These are phyloP conservation scores for Henricia sp. DNA, from an alignment of 53 echinoderm and acorn worm species.

Conservation along the genomic window DNA sequence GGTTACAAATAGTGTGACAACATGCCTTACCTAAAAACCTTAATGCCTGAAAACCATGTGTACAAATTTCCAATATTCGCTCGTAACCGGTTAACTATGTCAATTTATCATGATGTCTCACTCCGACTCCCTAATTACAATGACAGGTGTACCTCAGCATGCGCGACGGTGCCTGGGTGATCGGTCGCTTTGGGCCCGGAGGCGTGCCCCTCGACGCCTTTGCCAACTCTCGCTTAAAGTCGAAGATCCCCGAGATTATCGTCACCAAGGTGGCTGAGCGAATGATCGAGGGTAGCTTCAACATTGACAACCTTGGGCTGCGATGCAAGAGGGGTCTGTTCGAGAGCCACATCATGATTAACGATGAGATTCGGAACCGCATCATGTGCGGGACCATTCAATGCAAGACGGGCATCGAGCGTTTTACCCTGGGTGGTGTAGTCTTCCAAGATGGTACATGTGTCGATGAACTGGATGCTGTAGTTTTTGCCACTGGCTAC, in stretches of 20 bases:
- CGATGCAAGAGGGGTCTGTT: conserved; percentile 69
- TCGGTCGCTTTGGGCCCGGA: conserved; percentile 64
- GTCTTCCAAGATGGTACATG: conserved; percentile 84
- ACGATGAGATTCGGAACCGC: conserved; percentile 78
- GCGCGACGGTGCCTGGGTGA: conserved; percentile 83
- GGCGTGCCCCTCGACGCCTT: conserved; percentile 73
- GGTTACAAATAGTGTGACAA: too few relatives aligned
- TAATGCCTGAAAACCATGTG: too few relatives aligned
- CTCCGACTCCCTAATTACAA: not conserved
- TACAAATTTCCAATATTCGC: too few relatives aligned
- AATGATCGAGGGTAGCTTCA: conserved; percentile 54
- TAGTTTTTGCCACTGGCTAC: conserved; percentile 91
- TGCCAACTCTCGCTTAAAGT: conserved; percentile 67
- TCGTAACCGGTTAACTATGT: too few relatives aligned
- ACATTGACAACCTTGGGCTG: conserved; percentile 79
- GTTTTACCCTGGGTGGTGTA: conserved; percentile 73
- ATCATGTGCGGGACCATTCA: conserved; percentile 81
- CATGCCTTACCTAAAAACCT: too few relatives aligned
- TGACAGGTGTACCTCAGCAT: conserved; percentile 80
- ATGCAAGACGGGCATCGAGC: conserved; percentile 77
- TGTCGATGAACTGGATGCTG: conserved; percentile 72
- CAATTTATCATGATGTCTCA: too few relatives aligned
- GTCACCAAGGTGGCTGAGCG: conserved; percentile 50
- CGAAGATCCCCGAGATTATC: conserved; percentile 57
- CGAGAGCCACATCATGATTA: conserved; percentile 78